Evolutionary conservation across 2,888 invertebrate species (phyloP).

Genomic region (Rhabditoides inermis): DNA sequence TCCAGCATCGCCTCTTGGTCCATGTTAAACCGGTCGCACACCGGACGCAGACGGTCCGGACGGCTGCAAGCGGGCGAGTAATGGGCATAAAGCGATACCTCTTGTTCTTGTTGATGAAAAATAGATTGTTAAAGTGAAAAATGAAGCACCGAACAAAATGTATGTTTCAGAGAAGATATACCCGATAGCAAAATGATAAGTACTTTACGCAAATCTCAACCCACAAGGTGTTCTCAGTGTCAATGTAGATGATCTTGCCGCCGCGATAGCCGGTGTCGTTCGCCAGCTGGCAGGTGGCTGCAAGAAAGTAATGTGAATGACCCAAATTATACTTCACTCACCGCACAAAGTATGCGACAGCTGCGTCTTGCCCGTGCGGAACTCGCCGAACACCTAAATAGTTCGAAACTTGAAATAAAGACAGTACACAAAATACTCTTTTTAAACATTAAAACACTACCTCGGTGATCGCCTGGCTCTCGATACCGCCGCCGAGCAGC

Average conservation of each 20-base stretch:
- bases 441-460: constrained; percentile 51
- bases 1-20: constrained; percentile 69
- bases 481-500: constrained; percentile 54
- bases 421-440: not conserved
- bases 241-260: constrained; percentile 73
- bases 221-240: constrained; percentile 77
- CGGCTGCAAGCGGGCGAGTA: constrained; percentile 54
- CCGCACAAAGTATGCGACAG: constrained; percentile 70
- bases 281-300: constrained; percentile 70
- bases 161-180: no score
- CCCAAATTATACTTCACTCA: constrained; percentile 33
- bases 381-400: constrained; percentile 64
- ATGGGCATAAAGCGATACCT: not conserved
- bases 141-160: no score
- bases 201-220: no score
- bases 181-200: no score
- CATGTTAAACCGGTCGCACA: constrained; percentile 69
- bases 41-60: constrained; percentile 64
- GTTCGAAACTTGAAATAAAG: not conserved
- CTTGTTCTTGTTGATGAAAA: no score
- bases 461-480: constrained; percentile 77
- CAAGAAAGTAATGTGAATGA: no score
- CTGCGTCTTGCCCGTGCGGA: constrained; percentile 74
- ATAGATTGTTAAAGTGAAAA: no score
- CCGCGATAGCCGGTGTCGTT: constrained; percentile 63